Evolutionary conservation across 2,888 invertebrate species (phyloP), one percentile per base, ranked within the genome.

Genomic region (Chymomyza amoena): DNA sequence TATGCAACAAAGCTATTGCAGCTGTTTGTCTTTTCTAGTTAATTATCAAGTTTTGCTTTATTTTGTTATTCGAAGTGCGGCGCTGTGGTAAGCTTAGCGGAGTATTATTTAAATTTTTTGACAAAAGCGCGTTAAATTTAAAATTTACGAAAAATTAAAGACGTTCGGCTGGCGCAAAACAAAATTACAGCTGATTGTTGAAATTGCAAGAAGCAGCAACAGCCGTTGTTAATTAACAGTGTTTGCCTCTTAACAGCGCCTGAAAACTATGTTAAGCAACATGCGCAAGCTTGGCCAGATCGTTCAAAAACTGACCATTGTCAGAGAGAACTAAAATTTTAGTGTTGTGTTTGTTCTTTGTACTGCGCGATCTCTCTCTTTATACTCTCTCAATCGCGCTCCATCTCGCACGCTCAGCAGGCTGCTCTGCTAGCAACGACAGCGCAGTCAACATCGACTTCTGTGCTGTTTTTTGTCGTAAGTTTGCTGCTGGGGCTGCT

Each of bases 41-140:
- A 57, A 64, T 74, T 73, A 77, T 81, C 69, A 68, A 57, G 4
- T 64, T 81, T 78, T 79, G 66, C 74, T 85, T 85, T 85, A 81
- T 75, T 81, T 63, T 61, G 60, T 20, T 66, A 70, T 76, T 62
- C 64, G 72, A 67, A 57, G 32, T 61, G 61, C 18, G 6, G 25
- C 6, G 59, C 51, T 59, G 57, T 67, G 39, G 36, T 50, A 70
- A 70, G 71, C 61, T 13, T 3, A 39, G 61, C 18, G 32, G 61
- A 61, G 61, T 6, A n/a, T 15, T 25, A 25, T 25, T 25, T 54
- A 54, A 15, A 54, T 18, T 4, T 54, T 9, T 18, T 4, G 5
- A 13, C 4, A 36, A 36, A 60, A 60, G 4, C 6, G 54, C 54
- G 16, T 54, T 16, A 28, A 13, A 60, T 6, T 60, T 60, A 36